Evolutionary conservation across 2,797 vertebrate species (phyloP), one percentile per base, ranked within the genome.

Genomic region (Oreochromis grahami): DNA sequence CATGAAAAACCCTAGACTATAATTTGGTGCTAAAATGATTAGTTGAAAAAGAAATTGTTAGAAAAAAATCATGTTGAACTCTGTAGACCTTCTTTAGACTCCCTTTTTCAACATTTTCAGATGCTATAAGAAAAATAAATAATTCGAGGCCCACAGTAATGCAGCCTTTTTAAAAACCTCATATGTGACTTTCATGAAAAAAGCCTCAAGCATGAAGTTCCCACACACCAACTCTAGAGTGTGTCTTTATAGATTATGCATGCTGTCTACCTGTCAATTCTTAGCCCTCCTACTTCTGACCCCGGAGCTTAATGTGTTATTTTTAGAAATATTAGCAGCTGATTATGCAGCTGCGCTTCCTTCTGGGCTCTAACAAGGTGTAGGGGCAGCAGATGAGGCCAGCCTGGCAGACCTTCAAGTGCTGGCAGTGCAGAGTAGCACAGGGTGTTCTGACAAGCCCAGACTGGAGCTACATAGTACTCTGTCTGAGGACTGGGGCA

Each of bases 271-370:
- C 86, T 87, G 87, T 85, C 58, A 4, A 80, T 84, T 85, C 58
- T 79, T 26, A 56, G 24, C 48, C 79, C 52, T 84, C 84, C 83
- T 68, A 21, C 79, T 43, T 53, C 36, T 86, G 86, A 89, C 92
- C 91, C 55, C 56, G 58, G 77, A 82, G 82, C 84, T 78, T 72
- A 43, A 68, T 8, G 65, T 68, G 80, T 80, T 93, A 93, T 94
- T 94, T 91, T 94, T 93, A 88, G 91, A 81, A 79, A 53, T 78
- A 86, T 92, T 89, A 91, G 88, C 87, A 78, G 84, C 88, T 93
- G 78, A 93, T 93, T 92, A 91, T 93, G 88, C 92, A 92, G 85
- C 85, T 87, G 78, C 80, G 51, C 78, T 84, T 43, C 82, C 80
- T 83, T 87, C 87, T 12, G 81, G 85, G 65, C 68, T 11, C 86